Evolutionary conservation across 2,113 vertebrate genomes (phyloP), one percentile per base, ranked within the genome.

Genomic region (Muscicapa adusta): DNA sequence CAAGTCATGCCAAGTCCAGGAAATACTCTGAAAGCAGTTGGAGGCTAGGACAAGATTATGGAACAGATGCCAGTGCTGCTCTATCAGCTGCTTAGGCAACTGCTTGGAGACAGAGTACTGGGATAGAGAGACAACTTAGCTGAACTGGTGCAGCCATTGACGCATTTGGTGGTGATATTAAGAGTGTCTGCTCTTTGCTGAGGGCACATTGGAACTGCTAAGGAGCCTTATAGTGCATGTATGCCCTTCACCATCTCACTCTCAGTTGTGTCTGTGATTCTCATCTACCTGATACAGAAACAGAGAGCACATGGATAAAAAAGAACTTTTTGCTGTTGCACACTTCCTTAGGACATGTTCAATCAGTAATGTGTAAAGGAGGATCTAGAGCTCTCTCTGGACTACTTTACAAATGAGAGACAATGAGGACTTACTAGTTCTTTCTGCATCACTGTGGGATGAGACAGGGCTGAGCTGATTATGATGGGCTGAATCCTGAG

Each of bases 401-500:
- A 19, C 11, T 3, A 1, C 31, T 91, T 82, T 45, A 58, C 33
- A 43, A 70, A 36, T 56, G 31, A 71, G 56, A 68, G 15, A 43
- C 1, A 0, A 28, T 65, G 47, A 70, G 29, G 28, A 36, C 29
- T 60, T 75, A 18, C 0, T 33, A 38, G 6, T 45, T 77, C 11
- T 83, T 34, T 71, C 56, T 77, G 18, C 70, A 15, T 9, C 11
- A 22, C 26, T 78, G 48, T 68, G 65, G 42, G 10, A 40, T 70
- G 31, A 66, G 33, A 58, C 13, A n/a, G 33, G 43, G 12, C 20
- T 71, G 43, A 85, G 18, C 26, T 78, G 34, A 7, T 42, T 70
- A 33, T 70, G 34, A 5, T 61, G 75, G 10, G 6, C 31, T 70
- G 70, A 19, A 63, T 93, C 51, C 38, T 81, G 34, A 11, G 34